These are phyloP conservation scores for Chymomyza procnemis DNA, from an alignment of 2,888 invertebrate species.

Conservation along the genomic window DNA sequence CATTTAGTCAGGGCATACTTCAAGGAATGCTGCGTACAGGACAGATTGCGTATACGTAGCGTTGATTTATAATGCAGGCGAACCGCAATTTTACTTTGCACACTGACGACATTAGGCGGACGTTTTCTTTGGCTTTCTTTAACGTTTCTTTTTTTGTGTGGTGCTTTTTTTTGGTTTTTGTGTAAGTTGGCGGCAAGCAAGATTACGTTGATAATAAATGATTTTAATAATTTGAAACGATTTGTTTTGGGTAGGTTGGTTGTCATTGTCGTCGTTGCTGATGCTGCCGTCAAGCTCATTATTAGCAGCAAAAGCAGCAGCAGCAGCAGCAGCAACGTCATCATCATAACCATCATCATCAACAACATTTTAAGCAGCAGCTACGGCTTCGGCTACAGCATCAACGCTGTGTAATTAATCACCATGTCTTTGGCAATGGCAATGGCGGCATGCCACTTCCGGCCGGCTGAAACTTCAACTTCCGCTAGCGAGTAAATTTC, in stretches of 20 bases:
- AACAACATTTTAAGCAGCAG: constrained; percentile 25
- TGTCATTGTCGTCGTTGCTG: background rate
- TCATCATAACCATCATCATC: constrained; percentile 31
- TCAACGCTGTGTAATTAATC: constrained; percentile 58
- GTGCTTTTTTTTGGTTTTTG: background rate
- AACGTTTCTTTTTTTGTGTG: background rate
- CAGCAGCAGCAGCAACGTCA: constrained; percentile 59
- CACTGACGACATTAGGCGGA: constrained; percentile 5
- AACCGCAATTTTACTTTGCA: constrained; percentile 25
- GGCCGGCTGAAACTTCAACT: constrained; percentile 23
- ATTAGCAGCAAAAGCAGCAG: constrained; percentile 39
- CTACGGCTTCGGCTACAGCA: constrained; percentile 44
- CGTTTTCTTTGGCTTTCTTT: background rate
- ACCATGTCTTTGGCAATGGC: constrained; percentile 50
- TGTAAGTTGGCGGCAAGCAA: constrained; percentile 33
- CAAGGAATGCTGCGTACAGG: background rate
- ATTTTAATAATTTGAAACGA: constrained; percentile 76
- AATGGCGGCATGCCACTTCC: constrained; percentile 45
- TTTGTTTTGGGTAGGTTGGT: constrained; percentile 64
- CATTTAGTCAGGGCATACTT: constrained; percentile 20
- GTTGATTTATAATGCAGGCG: constrained; percentile 55
- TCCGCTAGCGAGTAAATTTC: constrained; percentile 1
- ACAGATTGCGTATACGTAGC: constrained; percentile 44
- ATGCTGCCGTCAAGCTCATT: constrained; percentile 27
- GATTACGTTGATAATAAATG: constrained; percentile 74